Conservation (phyloP, 1,140 invertebrate species). For the Acromyrmex echinatior region DNA sequence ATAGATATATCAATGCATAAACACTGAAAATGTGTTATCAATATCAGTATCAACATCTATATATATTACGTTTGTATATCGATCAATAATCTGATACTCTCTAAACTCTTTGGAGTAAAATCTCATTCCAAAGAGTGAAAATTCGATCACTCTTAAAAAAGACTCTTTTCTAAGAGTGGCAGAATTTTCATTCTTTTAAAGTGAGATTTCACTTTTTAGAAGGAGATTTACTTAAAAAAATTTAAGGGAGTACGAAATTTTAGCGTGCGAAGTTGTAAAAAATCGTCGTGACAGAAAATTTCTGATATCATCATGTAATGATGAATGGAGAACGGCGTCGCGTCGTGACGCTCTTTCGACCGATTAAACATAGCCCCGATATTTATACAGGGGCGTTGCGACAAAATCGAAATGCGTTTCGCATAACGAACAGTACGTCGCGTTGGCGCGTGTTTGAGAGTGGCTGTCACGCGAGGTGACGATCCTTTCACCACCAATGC, state of each 20-base stretch:
- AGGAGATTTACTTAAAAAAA: too few relatives aligned
- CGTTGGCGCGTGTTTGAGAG: conserved; percentile 52
- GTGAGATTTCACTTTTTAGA: too few relatives aligned
- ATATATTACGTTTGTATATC: background rate
- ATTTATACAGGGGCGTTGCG: conserved; percentile 59
- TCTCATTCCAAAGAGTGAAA: too few relatives aligned
- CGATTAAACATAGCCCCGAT: conserved; percentile 63
- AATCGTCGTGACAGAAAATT: conserved; percentile 14
- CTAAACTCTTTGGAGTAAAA: too few relatives aligned
- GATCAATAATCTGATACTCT: background rate
- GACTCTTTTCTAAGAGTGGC: too few relatives aligned
- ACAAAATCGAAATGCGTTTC: conserved; percentile 67
- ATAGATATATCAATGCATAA: background rate
- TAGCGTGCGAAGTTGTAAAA: background rate
- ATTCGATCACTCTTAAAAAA: too few relatives aligned
- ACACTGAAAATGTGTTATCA: background rate
- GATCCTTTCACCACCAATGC: conserved; percentile 59
- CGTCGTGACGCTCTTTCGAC: conserved; percentile 42
- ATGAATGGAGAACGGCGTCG: conserved; percentile 42
- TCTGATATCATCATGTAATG: conserved; percentile 40
- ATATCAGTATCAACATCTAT: too few relatives aligned
- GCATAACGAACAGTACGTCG: conserved; percentile 61
- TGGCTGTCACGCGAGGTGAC: conserved; percentile 64
- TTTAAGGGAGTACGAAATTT: background rate
- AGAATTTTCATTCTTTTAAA: too few relatives aligned